These are phyloP conservation scores for Plumapathes pennacea DNA, from an alignment of 92 coral and sea anemone species.

Conservation along the genomic window DNA sequence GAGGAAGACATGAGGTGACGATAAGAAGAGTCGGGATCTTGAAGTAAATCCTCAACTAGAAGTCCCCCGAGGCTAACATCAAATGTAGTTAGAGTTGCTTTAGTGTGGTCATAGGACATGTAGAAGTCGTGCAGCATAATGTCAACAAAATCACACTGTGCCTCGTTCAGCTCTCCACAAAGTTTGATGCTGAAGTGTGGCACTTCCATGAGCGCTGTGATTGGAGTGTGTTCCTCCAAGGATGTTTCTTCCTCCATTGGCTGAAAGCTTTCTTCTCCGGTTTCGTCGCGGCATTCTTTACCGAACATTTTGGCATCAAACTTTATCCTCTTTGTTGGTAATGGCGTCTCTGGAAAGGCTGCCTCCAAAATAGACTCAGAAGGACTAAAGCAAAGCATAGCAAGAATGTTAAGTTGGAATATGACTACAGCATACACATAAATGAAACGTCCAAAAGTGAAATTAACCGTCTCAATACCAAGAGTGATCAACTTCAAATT, in stretches of 20 bases:
- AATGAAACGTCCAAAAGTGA: too few relatives aligned
- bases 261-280: slow-evolving; percentile 20
- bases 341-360: slow-evolving; percentile 29
- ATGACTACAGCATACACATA: too few relatives aligned
- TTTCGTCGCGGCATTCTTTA: slow-evolving; percentile 10
- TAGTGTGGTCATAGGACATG: slow-evolving; percentile 64
- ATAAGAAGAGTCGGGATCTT: slow-evolving; percentile 78
- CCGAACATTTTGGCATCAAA: slow-evolving; percentile 44
- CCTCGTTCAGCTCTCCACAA: slow-evolving; percentile 76
- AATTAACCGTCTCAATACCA: too few relatives aligned
- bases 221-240: slow-evolving; percentile 73
- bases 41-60: slow-evolving; percentile 84
- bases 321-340: slow-evolving; percentile 46
- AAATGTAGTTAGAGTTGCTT: slow-evolving; percentile 66
- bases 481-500: too few relatives aligned
- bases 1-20: slow-evolving; percentile 90
- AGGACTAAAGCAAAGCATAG: slow-evolving; percentile 61
- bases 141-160: slow-evolving; percentile 87
- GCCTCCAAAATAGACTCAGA: slow-evolving; percentile 61
- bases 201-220: slow-evolving; percentile 69
- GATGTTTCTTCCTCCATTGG: slow-evolving; percentile 13
- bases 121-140: slow-evolving; percentile 77
- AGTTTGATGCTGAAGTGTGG: slow-evolving; percentile 92
- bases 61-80: slow-evolving; percentile 90
- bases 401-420: too few relatives aligned